These are phyloP conservation scores for Nixonia krombeini DNA, from an alignment of 1,140 invertebrate genomes.

Conservation along the genomic window DNA sequence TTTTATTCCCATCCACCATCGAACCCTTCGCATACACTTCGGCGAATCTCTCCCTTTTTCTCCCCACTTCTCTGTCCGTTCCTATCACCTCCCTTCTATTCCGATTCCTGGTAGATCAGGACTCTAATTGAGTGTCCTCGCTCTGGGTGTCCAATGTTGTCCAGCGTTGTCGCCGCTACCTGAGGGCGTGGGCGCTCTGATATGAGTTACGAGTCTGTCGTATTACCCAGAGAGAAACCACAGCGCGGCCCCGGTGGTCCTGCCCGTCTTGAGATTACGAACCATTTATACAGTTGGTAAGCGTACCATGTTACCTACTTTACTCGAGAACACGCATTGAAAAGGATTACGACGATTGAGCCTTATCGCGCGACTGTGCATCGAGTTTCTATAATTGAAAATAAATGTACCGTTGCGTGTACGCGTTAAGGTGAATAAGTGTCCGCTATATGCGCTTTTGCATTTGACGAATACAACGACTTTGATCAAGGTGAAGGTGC, in stretches of 20 bases:
- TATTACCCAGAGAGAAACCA: conserved; percentile 63
- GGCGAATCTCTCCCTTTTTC: conserved; percentile 8
- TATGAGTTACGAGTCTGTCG: conserved; percentile 72
- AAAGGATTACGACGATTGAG: conserved; percentile 41
- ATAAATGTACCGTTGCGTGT: conserved; percentile 33
- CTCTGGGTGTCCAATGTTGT: conserved; percentile 70
- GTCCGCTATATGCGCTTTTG: conserved; percentile 1
- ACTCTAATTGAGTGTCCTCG: conserved; percentile 71
- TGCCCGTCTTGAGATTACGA: conserved; percentile 58
- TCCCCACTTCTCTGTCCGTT: conserved; percentile 15
- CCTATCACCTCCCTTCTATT: conserved; percentile 18
- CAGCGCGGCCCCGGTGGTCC: conserved; percentile 64
- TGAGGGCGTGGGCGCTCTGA: conserved; percentile 67
- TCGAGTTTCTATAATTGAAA: conserved; percentile 43
- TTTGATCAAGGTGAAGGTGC: not conserved
- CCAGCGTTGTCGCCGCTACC: conserved; percentile 70
- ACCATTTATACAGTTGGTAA: conserved; percentile 61
- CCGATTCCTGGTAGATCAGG: conserved; percentile 37
- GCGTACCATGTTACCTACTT: conserved; percentile 39
- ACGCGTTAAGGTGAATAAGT: conserved; percentile 15
- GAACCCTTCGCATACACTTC: not conserved
- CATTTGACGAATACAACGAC: not conserved
- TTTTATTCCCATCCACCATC: conserved; percentile 1
- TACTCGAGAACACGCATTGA: conserved; percentile 30
- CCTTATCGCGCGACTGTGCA: conserved; percentile 33